Percentiles rank a stretch among this genome's conserved stretches.
phyloP scores from a whole-genome alignment of 2,797 vertebrate species.

The Muscicapa comitata region DNA sequence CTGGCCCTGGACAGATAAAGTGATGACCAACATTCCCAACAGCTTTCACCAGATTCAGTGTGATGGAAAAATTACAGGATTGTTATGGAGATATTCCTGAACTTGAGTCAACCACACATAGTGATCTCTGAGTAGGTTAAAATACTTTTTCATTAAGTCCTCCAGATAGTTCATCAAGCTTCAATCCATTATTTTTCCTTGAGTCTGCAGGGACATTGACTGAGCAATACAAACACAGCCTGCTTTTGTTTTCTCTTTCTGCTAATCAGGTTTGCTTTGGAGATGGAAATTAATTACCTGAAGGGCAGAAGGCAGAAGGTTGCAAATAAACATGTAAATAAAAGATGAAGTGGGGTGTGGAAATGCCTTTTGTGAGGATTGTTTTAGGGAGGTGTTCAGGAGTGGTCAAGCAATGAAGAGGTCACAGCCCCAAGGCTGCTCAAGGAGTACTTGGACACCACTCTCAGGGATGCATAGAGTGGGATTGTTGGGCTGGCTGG shows the following conservation, averaged over 20 bases:
- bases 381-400: neutral
- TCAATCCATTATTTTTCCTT: neutral
- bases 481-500: neutral
- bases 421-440: neutral
- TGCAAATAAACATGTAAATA: neutral
- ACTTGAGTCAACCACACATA: neutral
- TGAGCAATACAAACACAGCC: neutral
- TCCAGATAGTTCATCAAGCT: neutral
- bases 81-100: neutral
- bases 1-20: neutral
- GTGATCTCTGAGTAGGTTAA: neutral
- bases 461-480: neutral
- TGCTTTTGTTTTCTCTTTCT: neutral
- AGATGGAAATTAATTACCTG: neutral
- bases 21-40: neutral
- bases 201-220: neutral
- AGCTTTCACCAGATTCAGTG: neutral
- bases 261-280: neutral
- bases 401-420: neutral
- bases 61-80: neutral
- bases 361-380: neutral
- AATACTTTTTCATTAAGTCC: neutral
- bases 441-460: fast-evolving
- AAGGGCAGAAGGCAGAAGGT: neutral
- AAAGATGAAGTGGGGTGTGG: neutral